Conservation (phyloP, 2,113 vertebrate species). For the Phainopepla nitens region DNA sequence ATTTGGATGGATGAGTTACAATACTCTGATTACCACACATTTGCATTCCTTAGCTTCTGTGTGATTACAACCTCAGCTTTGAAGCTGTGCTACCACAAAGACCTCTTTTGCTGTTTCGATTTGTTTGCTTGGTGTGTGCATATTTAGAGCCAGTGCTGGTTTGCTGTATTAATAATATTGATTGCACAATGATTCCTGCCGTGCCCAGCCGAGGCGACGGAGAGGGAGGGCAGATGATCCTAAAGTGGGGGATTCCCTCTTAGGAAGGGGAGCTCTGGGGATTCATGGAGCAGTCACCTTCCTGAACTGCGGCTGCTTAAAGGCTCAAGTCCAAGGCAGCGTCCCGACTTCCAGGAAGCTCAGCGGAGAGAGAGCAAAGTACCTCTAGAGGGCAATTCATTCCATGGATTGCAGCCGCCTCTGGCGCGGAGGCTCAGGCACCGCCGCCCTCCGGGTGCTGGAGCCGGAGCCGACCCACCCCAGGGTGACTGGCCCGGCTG, state of each 20-base stretch:
- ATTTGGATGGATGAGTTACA: slow-evolving; percentile 48
- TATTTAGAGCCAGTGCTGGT: background rate
- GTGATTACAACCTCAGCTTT: slow-evolving; percentile 19
- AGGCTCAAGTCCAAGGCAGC: background rate
- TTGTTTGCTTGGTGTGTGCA: background rate
- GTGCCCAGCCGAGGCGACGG: background rate
- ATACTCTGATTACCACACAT: slow-evolving; percentile 27
- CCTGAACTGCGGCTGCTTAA: background rate
- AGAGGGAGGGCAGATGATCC: background rate
- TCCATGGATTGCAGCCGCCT: background rate
- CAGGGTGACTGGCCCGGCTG: background rate
- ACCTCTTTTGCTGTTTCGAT: background rate
- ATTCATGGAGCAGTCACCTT: background rate
- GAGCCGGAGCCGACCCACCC: background rate
- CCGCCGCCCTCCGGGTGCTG: background rate
- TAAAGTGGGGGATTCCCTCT: background rate
- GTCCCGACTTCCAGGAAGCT: background rate
- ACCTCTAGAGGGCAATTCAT: slow-evolving; percentile 49
- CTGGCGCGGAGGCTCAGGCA: rapidly evolving
- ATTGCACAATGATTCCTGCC: slow-evolving; percentile 9
- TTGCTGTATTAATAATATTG: slow-evolving; percentile 30
- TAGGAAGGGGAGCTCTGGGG: background rate
- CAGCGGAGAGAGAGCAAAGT: background rate
- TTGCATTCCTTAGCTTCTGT: slow-evolving; percentile 38
- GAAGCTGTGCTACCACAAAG: slow-evolving; percentile 3